Evolutionary conservation across 2,888 invertebrate genomes (phyloP), one percentile per base, ranked within the genome.

Genomic region (Mythimna albipuncta): DNA sequence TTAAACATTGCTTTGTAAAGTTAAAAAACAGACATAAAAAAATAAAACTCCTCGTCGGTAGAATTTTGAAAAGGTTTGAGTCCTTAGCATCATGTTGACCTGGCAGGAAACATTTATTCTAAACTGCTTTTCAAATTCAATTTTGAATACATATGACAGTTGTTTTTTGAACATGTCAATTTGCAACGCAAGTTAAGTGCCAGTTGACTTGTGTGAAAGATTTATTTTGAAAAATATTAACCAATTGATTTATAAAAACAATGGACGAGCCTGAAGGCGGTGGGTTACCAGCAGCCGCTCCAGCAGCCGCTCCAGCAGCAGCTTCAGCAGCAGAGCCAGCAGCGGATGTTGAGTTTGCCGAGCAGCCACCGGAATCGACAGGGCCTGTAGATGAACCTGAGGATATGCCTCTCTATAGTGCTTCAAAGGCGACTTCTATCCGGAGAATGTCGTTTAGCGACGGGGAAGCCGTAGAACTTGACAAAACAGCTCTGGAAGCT

Each of bases 401-500:
- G 16, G 68, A 52, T 11, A 0, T 0, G 9, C 0, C 13, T 7
- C 2, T 0, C 19, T 2, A 0, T 2, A 0, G 0, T 19, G 5
- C 11, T 55, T 0, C 54, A 16, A 55, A 54, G 50, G 11, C 63
- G 41, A 2, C 10, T 16, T 63, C 80, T 13, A n/a, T 62, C 1
- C 80, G 64, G 6, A 81, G 21, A 50, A 11, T 79, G 35, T 79
- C 83, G 7, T 32, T 19, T 3, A 41, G 10, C 26, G 59, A 58
- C 13, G 72, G 83, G 5, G 90, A 91, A 61, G 83, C 87, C 2
- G 90, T 94, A 4, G 91, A 92, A 19, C 91, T 96, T 19, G 96
- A 96, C 71, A 90, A 95, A 77, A 93, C 94, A 9, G 93, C 95
- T 26, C 87, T 96, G 50, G 94, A 96, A 85, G 94, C 93, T 13